A percentile compares a stretch with the other conserved stretches of the same genome.
These are phyloP conservation scores for Oasisia sp. DNA, from an alignment of 2,888 invertebrate genomes.

Conservation along the genomic window DNA sequence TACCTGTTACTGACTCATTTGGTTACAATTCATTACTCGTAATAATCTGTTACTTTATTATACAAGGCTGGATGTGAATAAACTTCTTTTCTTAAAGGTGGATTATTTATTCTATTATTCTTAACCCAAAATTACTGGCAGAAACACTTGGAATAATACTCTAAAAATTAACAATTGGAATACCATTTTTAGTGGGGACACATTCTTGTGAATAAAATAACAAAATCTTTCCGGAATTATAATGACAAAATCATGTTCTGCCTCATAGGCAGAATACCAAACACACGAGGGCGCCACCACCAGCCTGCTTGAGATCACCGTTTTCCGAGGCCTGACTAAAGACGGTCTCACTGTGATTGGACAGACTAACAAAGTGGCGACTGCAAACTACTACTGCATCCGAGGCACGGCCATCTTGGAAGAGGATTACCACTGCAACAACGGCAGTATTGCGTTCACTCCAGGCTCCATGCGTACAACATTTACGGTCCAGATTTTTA, in stretches of 20 bases:
- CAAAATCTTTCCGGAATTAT: neutral
- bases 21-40: neutral
- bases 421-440: conserved; percentile 49
- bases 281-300: conserved; percentile 52
- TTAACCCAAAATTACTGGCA: no score
- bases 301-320: conserved; percentile 41
- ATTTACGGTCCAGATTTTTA: conserved; percentile 9
- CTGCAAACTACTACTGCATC: conserved; percentile 48
- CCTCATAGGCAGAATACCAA: conserved; percentile 51
- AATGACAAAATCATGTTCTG: neutral
- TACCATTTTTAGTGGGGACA: no score
- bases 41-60: neutral
- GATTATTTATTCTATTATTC: no score
- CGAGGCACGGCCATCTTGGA: conserved; percentile 44
- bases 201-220: no score
- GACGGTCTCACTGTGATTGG: conserved; percentile 54
- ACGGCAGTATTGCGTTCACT: conserved; percentile 52
- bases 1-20: neutral
- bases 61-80: neutral
- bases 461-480: neutral
- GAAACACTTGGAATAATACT: no score
- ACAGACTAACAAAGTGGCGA: conserved; percentile 45
- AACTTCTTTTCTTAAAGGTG: no score
- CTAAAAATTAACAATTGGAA: no score
- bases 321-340: conserved; percentile 52